Evolutionary conservation across 1,140 invertebrate species (phyloP), one percentile per base, ranked within the genome.

Genomic region (Arion vulgaris): DNA sequence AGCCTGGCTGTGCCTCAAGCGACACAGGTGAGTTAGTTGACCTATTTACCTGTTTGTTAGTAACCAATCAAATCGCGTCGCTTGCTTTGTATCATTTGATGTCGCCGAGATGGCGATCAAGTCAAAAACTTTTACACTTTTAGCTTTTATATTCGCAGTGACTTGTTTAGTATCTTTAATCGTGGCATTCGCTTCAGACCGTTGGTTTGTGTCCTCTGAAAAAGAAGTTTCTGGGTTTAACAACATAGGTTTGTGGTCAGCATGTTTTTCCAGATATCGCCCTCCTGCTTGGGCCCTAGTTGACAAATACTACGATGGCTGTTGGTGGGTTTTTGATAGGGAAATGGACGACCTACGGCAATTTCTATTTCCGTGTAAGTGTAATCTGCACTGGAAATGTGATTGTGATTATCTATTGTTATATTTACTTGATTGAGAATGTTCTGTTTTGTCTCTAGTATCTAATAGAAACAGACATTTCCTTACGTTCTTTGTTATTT

Each of bases 41-140:
- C 41, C 5, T 45, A 45, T 5, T 15, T 45, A 45, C 41, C 41
- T 45, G 15, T 15, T 15, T 45, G 41, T 45, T 7, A 45, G 15
- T 28, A 5, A 66, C 62, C 62, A 66, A 66, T 66, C 62, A 66
- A 13, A 66, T 9, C n/a, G n/a, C 28, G 62, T 32, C n/a, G 7
- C 28, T 7, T 7, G 28, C 11, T 66, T 28, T 17, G 34, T 0
- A 73, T n/a, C 51, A 15, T 23, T 57, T 57, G 17, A 74, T 74
- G 39, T 74, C 73, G 73, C 49, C 78, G 71, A 80, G 38, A 80
- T 80, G 78, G 78, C 78, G 78, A 49, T 80, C 23, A 69, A 71
- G 32, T 36, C 78, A 5, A 80, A 80, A 80, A 80, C 78, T 71
- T 80, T 80, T 28, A 34, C n/a, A 32, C 17, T 69, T 17, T 32